Evolutionary conservation across 2,888 invertebrate species (phyloP).

Genomic region (Epiblema foenella): DNA sequence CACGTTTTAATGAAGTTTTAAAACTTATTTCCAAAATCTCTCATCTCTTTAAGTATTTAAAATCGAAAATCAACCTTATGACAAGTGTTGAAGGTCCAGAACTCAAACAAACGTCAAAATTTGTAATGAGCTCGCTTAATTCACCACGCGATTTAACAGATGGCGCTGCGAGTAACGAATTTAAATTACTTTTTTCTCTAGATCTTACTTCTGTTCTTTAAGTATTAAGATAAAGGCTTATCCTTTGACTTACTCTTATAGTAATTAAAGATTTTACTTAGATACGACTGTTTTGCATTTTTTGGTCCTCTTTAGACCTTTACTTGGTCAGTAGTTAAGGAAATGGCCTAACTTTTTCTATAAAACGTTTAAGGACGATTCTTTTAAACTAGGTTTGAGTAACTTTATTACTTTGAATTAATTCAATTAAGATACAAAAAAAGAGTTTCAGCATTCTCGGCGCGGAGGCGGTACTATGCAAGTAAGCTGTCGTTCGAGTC

Average conservation of each 20-base stretch:
- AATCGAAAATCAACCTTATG: slow-evolving; percentile 8
- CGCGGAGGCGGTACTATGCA: no score
- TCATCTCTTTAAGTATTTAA: not conserved
- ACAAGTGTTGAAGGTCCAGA: not conserved
- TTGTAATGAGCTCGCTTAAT: not conserved
- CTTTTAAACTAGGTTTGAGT: slow-evolving; percentile 1
- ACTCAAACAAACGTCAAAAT: not conserved
- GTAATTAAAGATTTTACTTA: slow-evolving; percentile 60
- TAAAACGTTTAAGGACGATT: slow-evolving; percentile 46
- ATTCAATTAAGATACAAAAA: not conserved
- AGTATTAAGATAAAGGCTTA: slow-evolving; percentile 67
- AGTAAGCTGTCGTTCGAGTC: no score
- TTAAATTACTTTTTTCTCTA: slow-evolving; percentile 64
- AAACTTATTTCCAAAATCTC: not conserved
- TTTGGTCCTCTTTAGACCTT: slow-evolving; percentile 1
- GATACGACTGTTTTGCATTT: slow-evolving; percentile 46
- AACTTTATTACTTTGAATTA: not conserved
- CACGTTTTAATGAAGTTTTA: slow-evolving; percentile 63
- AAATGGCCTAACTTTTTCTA: slow-evolving; percentile 21
- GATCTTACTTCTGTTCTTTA: slow-evolving; percentile 55
- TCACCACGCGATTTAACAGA: slow-evolving; percentile 68
- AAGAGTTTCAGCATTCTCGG: not conserved
- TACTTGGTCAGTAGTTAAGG: slow-evolving; percentile 16
- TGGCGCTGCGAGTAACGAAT: slow-evolving; percentile 67
- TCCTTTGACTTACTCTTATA: slow-evolving; percentile 61